Percentiles rank a stretch among this genome's conserved stretches.
Evolutionary conservation across 2,888 invertebrate species (phyloP).

Genomic region (Stramonita haemastoma): DNA sequence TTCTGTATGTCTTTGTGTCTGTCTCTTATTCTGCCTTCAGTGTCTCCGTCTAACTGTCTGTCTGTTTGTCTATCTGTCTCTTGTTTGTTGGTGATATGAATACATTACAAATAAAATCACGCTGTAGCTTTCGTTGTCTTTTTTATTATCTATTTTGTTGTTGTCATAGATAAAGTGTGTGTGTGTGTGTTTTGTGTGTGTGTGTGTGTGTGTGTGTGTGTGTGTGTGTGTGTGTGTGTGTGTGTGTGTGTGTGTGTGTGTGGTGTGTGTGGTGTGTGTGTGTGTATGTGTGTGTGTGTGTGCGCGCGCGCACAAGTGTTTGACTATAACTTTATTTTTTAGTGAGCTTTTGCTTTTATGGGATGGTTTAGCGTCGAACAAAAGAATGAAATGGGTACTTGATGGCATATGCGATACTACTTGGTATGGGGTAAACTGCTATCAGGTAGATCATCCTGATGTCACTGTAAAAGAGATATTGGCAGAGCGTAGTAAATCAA

Average conservation of each 20-base stretch:
- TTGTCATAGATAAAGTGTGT: neutral
- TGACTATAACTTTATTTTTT: no score
- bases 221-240: slow-evolving; percentile 1
- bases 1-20: neutral
- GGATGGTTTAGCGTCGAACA: no score
- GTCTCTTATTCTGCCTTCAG: neutral
- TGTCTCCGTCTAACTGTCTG: neutral
- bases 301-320: neutral
- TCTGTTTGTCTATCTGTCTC: neutral
- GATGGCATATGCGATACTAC: no score
- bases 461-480: no score
- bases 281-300: slow-evolving; percentile 18
- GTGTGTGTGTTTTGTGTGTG: neutral
- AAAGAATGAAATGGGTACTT: no score
- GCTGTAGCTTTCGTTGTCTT: no score
- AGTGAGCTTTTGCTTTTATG: no score
- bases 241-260: neutral
- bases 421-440: no score
- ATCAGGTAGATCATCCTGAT: no score
- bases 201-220: slow-evolving; percentile 5
- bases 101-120: no score
- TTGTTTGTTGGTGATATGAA: neutral
- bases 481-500: no score
- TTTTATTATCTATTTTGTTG: no score
- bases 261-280: neutral